These are phyloP conservation scores for Erythrocercus mccallii DNA, from an alignment of 2,113 vertebrate species.

Conservation along the genomic window DNA sequence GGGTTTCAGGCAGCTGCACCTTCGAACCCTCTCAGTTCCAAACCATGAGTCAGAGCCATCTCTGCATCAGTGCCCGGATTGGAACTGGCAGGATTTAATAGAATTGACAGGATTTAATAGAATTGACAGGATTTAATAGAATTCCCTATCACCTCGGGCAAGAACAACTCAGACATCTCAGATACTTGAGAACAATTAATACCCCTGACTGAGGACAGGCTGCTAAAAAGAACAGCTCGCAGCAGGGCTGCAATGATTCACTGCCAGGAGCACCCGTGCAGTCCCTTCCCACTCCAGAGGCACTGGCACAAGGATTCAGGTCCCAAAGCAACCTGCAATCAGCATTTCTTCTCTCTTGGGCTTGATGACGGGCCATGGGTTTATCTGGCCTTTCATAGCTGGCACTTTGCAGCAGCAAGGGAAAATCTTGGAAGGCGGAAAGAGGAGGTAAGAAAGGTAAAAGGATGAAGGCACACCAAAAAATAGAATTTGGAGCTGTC, in stretches of 20 bases:
- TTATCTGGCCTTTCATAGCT: neutral
- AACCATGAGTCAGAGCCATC: neutral
- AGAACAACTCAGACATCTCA: slow-evolving; percentile 19
- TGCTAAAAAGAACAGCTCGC: neutral
- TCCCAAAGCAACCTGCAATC: neutral
- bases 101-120: slow-evolving; percentile 10
- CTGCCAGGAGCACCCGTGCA: neutral
- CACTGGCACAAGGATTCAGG: neutral
- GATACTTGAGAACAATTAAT: slow-evolving; percentile 21
- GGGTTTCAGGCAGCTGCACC: neutral
- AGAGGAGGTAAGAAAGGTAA: neutral
- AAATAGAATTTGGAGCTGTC: rapidly evolving
- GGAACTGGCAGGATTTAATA: neutral
- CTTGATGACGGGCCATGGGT: neutral
- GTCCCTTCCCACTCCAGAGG: neutral
- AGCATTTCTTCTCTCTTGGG: neutral
- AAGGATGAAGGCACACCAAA: neutral
- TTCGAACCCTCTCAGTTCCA: neutral
- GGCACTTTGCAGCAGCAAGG: neutral
- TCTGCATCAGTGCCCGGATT: neutral
- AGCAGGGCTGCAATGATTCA: neutral
- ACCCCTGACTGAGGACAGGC: neutral
- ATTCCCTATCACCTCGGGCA: neutral
- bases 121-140: slow-evolving; percentile 26
- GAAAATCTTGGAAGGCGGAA: neutral